Base-by-base conservation (phyloP, 2,797 vertebrate genomes). In the Enteromius fasciolatus region DNA sequence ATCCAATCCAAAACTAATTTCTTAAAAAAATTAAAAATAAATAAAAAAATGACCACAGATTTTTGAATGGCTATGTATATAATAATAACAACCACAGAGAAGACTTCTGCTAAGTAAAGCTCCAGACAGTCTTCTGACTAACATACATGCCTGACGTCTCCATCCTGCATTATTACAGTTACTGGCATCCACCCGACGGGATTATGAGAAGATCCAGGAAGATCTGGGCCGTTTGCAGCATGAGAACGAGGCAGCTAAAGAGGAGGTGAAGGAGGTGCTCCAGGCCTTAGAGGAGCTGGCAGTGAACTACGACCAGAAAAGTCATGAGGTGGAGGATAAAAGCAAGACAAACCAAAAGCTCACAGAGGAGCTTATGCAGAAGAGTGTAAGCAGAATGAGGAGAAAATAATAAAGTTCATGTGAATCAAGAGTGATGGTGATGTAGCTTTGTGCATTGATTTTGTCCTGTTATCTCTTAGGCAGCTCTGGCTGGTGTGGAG, bases 231-330 rank as follows among this genome's bases (percentile, higher is more conserved):
- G 95, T 0, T 93, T 98, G 67, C 97, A 98, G 92, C 94, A 95
- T 63, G 96, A 98, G 91, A 95, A 95, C 0, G 96, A 97, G 44
- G 94, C 95, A 0, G 96, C 96, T 0, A 98, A 98, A 90, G 96
- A 97, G 1, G 98, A 99, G 83, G 98, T 99, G 90, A 99, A 99
- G 87, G 98, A 99, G 91, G 98, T 99, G 31, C 96, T 99, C 11
- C 97, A 99, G 90, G 98, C 98, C 0, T 92, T 99, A 88, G 98
- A 99, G 85, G 98, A 99, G 90, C 94, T 99, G 9, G 98, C 98
- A 0, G 97, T 99, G 85, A 99, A 99, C 89, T 99, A 99, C 0
- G 98, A 99, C 92, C 98, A 99, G 93, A 99, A 99, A 90, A 97
- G 97, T 83, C 96, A 98, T 82, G 97, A 98, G 87, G 96, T 96